Evolutionary conservation across 2,797 vertebrate species (phyloP).

Genomic region (Epinephelus malabaricus): DNA sequence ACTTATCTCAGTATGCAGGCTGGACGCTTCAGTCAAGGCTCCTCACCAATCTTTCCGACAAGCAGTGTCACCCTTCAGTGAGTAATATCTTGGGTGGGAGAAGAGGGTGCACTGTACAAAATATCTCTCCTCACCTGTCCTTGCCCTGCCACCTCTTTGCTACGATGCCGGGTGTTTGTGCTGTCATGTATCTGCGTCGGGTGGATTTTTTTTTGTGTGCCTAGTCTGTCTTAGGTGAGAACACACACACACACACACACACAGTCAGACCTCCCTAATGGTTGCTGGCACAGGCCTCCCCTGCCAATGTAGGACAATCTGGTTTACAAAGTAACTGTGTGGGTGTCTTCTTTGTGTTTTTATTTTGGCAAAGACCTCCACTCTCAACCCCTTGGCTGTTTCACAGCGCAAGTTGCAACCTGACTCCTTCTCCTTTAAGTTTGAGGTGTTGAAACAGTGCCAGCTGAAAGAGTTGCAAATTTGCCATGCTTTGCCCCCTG

Average conservation of each 20-base stretch:
- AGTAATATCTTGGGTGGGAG: constrained; percentile 71
- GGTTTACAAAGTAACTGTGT: constrained; percentile 62
- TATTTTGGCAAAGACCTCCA: constrained; percentile 66
- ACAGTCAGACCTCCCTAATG: constrained; percentile 40
- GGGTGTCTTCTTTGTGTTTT: constrained; percentile 64
- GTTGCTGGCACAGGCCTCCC: constrained; percentile 38
- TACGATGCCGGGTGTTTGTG: constrained; percentile 34
- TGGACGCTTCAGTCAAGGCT: constrained; percentile 74
- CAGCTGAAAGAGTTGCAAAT: constrained; percentile 72
- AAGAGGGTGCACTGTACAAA: constrained; percentile 57
- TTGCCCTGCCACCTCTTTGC: constrained; percentile 58
- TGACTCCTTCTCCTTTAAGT: constrained; percentile 57
- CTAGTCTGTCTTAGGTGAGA: constrained; percentile 27
- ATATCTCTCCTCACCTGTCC: constrained; percentile 66
- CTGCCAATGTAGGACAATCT: constrained; percentile 47
- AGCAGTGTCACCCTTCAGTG: constrained; percentile 73
- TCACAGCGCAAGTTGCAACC: constrained; percentile 59
- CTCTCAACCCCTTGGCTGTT: constrained; percentile 63
- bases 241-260: not conserved
- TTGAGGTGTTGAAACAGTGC: constrained; percentile 70
- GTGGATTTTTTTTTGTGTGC: constrained; percentile 18
- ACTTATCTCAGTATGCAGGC: constrained; percentile 78
- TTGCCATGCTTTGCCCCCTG: constrained; percentile 56
- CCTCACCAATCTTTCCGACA: constrained; percentile 78
- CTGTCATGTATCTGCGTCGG: constrained; percentile 38